A percentile compares a stretch with the other conserved stretches of the same genome.
These are phyloP conservation scores for Cyphomyrmex costatus DNA, from an alignment of 1,140 invertebrate genomes.

Conservation along the genomic window DNA sequence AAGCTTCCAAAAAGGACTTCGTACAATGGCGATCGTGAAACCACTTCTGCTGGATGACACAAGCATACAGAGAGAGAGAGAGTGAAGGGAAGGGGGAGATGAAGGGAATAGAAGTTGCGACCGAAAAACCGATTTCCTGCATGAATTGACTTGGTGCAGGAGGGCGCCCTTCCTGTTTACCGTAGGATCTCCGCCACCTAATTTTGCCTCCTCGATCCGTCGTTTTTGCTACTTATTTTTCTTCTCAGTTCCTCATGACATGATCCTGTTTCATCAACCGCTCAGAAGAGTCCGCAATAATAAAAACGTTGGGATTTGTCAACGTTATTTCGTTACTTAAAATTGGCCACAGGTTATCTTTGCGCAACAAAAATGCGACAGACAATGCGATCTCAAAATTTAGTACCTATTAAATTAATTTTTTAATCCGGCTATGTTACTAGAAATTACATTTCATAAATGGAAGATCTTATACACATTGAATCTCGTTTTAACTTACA, in stretches of 20 bases:
- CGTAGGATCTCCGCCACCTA: conserved; percentile 70
- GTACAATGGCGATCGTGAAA: conserved; percentile 65
- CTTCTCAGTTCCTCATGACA: conserved; percentile 31
- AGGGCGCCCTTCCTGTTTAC: conserved; percentile 75
- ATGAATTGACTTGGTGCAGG: conserved; percentile 74
- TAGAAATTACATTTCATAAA: not conserved
- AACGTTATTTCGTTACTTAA: conserved; percentile 4
- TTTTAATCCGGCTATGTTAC: not conserved
- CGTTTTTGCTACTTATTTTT: conserved; percentile 16
- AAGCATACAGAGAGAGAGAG: conserved; percentile 37
- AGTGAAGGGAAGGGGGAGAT: not conserved
- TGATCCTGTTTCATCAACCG: conserved; percentile 74
- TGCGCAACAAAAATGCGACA: too few species aligned
- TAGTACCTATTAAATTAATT: not conserved
- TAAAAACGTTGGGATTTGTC: conserved; percentile 13
- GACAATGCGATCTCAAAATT: not conserved
- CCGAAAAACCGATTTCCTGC: conserved; percentile 77
- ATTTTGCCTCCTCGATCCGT: conserved; percentile 50
- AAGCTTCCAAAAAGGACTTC: conserved; percentile 40
- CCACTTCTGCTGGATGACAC: conserved; percentile 51
- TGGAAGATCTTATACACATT: not conserved
- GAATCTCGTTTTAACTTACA: not conserved
- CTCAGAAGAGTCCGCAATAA: conserved; percentile 24
- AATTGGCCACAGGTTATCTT: not conserved
- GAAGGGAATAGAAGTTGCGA: conserved; percentile 57